Evolutionary conservation across 92 coral and sea anemone species (phyloP).

Genomic region (Micromussa lordhowensis): DNA sequence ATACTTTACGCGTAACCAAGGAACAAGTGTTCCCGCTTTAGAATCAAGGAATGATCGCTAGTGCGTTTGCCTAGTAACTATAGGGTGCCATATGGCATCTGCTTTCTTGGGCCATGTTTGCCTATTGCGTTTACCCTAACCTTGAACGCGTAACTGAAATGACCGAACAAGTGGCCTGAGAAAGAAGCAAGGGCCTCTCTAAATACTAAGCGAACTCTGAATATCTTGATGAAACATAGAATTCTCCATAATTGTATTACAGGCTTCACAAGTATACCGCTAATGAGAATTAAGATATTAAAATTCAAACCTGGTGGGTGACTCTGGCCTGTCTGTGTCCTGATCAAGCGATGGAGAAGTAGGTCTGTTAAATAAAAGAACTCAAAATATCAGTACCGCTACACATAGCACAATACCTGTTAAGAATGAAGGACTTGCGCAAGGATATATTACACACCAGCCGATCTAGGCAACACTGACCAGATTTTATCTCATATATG

Average conservation of each 20-base stretch:
- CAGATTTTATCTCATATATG: neutral
- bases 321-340: constrained; percentile 95
- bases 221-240: neutral
- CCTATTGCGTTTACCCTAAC: too few relatives aligned
- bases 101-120: neutral
- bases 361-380: constrained; percentile 67
- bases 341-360: constrained; percentile 85
- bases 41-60: neutral
- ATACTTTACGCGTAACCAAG: neutral
- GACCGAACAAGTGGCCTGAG: too few relatives aligned
- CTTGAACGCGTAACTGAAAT: too few relatives aligned
- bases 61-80: neutral
- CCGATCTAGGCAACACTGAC: neutral
- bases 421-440: too few relatives aligned
- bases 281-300: neutral
- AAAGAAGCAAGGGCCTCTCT: too few relatives aligned
- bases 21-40: neutral
- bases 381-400: neutral
- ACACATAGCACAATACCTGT: too few relatives aligned
- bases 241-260: neutral
- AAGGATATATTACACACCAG: neutral
- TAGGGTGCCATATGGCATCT: neutral
- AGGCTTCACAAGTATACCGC: neutral
- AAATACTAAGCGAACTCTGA: neutral
- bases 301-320: constrained; percentile 88